Conservation (phyloP, 2,888 invertebrate species). For the Noctua janthe region DNA sequence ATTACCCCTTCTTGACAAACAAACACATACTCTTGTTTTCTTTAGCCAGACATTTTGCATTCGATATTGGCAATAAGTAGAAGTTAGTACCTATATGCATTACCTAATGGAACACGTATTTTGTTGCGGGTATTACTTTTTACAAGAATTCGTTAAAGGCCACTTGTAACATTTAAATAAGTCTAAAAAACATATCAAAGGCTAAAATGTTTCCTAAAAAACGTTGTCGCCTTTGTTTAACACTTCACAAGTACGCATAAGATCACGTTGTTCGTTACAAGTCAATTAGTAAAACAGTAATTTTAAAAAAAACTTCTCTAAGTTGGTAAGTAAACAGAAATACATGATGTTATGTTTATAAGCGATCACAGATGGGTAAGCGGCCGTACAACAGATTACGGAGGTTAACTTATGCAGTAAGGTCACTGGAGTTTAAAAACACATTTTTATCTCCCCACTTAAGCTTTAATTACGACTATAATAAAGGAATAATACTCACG, state of each 20-base stretch:
- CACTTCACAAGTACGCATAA: slow-evolving; percentile 10
- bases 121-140: slow-evolving; percentile 17
- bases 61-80: neutral
- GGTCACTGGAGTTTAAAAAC: slow-evolving; percentile 67
- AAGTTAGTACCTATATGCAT: neutral
- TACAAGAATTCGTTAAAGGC: slow-evolving; percentile 34
- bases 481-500: slow-evolving; percentile 73
- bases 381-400: slow-evolving; percentile 55
- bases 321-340: slow-evolving; percentile 37
- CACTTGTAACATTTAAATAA: slow-evolving; percentile 19
- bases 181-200: slow-evolving; percentile 18
- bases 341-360: slow-evolving; percentile 36
- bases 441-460: slow-evolving; percentile 40
- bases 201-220: slow-evolving; percentile 37
- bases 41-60: neutral
- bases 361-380: slow-evolving; percentile 42
- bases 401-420: slow-evolving; percentile 68
- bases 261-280: slow-evolving; percentile 35
- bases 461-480: slow-evolving; percentile 28
- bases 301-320: slow-evolving; percentile 29
- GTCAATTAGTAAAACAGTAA: slow-evolving; percentile 41
- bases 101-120: slow-evolving; percentile 15
- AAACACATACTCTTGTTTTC: slow-evolving; percentile 11
- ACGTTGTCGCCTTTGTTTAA: slow-evolving; percentile 45
- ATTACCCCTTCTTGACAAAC: slow-evolving; percentile 10